A percentile compares a stretch with the other conserved stretches of the same genome.
These are phyloP conservation scores for Cistogaster globosa DNA, from an alignment of 2,888 invertebrate species.

Conservation along the genomic window DNA sequence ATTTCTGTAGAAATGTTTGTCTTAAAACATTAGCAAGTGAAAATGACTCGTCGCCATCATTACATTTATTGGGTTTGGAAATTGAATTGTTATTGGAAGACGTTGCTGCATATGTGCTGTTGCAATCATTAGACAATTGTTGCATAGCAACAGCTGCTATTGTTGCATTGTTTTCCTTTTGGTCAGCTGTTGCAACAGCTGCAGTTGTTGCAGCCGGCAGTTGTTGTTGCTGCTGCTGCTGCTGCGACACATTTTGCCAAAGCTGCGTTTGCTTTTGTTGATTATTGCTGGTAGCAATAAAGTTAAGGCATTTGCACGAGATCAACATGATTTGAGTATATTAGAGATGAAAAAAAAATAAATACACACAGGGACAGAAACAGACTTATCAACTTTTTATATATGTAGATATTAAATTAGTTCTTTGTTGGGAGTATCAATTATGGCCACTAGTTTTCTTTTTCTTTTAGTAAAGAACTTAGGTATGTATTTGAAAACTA, in stretches of 20 bases:
- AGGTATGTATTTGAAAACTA: slow-evolving; percentile 20
- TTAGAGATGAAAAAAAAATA: slow-evolving; percentile 24
- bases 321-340: slow-evolving; percentile 77
- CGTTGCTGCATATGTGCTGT: slow-evolving; percentile 53
- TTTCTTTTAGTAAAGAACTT: slow-evolving; percentile 37
- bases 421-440: slow-evolving; percentile 60
- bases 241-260: slow-evolving; percentile 31
- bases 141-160: slow-evolving; percentile 46
- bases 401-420: slow-evolving; percentile 24
- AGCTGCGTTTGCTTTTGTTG: slow-evolving; percentile 55
- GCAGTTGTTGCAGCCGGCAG: slow-evolving; percentile 52
- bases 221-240: slow-evolving; percentile 58
- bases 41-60: slow-evolving; percentile 11
- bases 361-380: slow-evolving; percentile 30
- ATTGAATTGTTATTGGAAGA: slow-evolving; percentile 65
- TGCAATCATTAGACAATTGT: slow-evolving; percentile 64
- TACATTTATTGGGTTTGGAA: slow-evolving; percentile 50
- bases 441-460: slow-evolving; percentile 60
- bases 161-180: slow-evolving; percentile 49
- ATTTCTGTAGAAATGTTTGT: slow-evolving; percentile 75
- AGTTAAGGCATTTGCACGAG: slow-evolving; percentile 90
- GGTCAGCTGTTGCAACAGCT: slow-evolving; percentile 68
- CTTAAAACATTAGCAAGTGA: slow-evolving; percentile 71
- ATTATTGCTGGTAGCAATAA: slow-evolving; percentile 76
- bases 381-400: slow-evolving; percentile 31